Base-by-base conservation (phyloP, 2,797 vertebrate species). In the Acrossocheilus fasciatus region DNA sequence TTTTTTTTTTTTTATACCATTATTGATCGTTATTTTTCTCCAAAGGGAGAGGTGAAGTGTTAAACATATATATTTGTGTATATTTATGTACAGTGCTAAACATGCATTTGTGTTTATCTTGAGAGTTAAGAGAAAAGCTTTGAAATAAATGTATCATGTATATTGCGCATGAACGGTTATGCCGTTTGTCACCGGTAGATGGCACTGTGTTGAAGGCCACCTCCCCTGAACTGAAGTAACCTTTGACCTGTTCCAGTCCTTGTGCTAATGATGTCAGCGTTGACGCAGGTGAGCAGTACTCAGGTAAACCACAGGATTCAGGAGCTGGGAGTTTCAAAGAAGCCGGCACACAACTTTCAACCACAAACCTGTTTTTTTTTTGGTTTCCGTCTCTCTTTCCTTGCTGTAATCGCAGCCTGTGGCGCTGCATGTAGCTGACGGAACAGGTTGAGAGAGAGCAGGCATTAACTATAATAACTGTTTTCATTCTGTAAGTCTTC, bases 341-440 rank as follows among this genome's bases (percentile, higher is more conserved):
- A 75, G 43, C 34, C 57, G n/a, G 50, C 50, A 34, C 69, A 45
- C 2, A 70, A 57, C 36, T 45, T 47, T 15, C 14, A 59, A 80
- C 83, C 83, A 57, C 84, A 72, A 85, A 80, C 75, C 75, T 52
- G 74, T 87, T 83, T 83, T 69, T 39, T 78, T 78, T 76, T 30
- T 59, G 30, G 84, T 88, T 59, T 74, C 23, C 66, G 64, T 70
- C 75, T 78, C 11, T 59, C 54, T 84, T 76, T 68, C 70, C 77
- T n/a, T 81, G 87, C 82, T 84, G 77, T 87, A 87, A 87, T 84
- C 45, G 69, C 86, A 87, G 86, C 86, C 86, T 87, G 70, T 87
- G 86, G 86, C 81, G 4, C 57, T 84, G 70, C 82, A 43, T 66
- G 87, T 34, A 81, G 69, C 87, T 84, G 87, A 79, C 81, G 1